Evolutionary conservation across 2,113 vertebrate species (phyloP).

Genomic region (Ageneiosus marmoratus): DNA sequence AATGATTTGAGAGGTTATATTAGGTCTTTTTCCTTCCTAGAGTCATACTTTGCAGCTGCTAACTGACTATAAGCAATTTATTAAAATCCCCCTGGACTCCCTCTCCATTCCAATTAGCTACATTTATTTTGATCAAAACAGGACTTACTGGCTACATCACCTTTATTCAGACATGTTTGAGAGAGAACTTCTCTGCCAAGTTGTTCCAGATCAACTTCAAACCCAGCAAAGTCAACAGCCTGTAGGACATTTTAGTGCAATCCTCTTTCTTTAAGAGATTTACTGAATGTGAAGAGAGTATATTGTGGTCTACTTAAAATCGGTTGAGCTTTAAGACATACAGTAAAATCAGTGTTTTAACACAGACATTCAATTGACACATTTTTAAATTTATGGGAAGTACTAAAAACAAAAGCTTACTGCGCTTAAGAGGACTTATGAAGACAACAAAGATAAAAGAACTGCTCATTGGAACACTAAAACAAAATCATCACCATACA

Average conservation of each 20-base stretch:
- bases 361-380: background rate
- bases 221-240: background rate
- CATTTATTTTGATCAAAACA: background rate
- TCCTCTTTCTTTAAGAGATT: background rate
- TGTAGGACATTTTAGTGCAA: background rate
- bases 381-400: slow-evolving; percentile 1
- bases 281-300: background rate
- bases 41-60: background rate
- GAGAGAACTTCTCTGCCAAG: too few species aligned
- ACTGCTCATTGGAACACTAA: background rate
- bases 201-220: background rate
- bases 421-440: background rate
- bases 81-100: background rate
- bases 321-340: background rate
- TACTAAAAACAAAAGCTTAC: background rate
- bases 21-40: too few species aligned
- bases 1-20: background rate
- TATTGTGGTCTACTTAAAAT: background rate
- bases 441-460: background rate
- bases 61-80: background rate
- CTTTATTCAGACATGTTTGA: background rate
- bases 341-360: background rate
- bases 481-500: background rate
- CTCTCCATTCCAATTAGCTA: background rate
- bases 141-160: background rate